Base-by-base conservation (phyloP, 2,888 invertebrate genomes). In the Xanthia icteritia region DNA sequence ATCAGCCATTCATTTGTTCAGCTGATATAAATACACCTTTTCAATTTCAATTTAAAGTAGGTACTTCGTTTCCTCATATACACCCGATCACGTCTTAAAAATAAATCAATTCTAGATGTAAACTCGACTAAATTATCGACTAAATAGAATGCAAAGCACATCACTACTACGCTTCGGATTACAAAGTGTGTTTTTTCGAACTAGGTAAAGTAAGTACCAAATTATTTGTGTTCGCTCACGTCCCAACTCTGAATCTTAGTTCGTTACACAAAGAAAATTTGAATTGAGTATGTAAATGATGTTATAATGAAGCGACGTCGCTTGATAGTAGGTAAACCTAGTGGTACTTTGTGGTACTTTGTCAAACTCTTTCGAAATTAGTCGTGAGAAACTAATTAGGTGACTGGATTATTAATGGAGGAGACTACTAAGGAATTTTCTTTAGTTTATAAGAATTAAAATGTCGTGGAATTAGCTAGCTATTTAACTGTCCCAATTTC, bases 241-340 rank as follows among this genome's bases (percentile, higher is more conserved):
- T 89, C 76, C 72, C 66, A 39, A 68, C 74, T 86, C 85, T 91
- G 90, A 90, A 91, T 91, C 87, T 90, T 79, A 73, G 48, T 70
- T 66, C 39, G 20, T 66, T 84, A 61, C 56, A 83, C 76, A 75
- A 75, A 80, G 81, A 67, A 73, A 82, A 89, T 91, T 90, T 84
- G 82, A 91, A 89, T 91, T 89, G 86, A 79, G 83, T 88, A 91
- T 90, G 90, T 85, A 90, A 91, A 91, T 89, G 83, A 88, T 79
- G 81, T 86, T 90, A 85, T 90, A 91, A 91, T 91, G 91, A 89
- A 89, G 86, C 74, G 51, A 61, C 39, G 78, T 48, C 54, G 65
- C 61, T 27, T 13, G 27, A 39, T 73, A 81, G 77, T 51, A 20
- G 51, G 6, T 84, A 79, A 84, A 82, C 82, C 81, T 51, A 66